Base-by-base conservation (phyloP, 2,113 vertebrate genomes). In the Heterotilapia buettikoferi region DNA sequence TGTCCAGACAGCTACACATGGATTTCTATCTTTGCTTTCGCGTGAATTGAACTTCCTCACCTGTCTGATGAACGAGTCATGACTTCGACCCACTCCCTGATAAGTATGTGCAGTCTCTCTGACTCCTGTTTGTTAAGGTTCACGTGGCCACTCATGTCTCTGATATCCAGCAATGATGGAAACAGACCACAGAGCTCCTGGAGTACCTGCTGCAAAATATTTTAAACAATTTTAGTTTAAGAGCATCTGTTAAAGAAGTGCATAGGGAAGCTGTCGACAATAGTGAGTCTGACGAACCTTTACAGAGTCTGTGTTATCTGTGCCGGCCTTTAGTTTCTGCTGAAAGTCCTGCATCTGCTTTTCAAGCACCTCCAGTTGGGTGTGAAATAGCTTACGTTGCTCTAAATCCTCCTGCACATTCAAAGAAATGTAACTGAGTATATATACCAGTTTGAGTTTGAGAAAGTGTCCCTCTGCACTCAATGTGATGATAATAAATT, bases 151-250 rank as follows among this genome's bases (percentile, higher is more conserved):
- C 97, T 97, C 53, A 90, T 93, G 90, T 97, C 97, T 80, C 97
- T 97, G 94, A 99, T 82, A 26, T 93, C 95, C 61, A 97, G 95
- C 76, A 99, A 93, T 38, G 92, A 94, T 31, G 96, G 96, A 38
- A 96, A 95, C 66, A 96, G 88, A 18, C 94, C 95, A 19, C 94
- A 94, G 85, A 99, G 96, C 54, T 96, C 95, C 86, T 95, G 87
- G 4, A 97, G 91, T 21, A 93, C 95, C 88, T 88, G 88, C 94
- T 93, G 16, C 21, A 78, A 54, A 84, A 76, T 4, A 56, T 16
- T 29, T 29, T 52, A 54, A 31, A 57, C 43, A 31, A 13, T 11
- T 52, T 10, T 6, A 78, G 43, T 78, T 50, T 50, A 31, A 50
- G 45, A 45, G 16, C 43, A 26, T 9, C 11, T 24, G 26, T 54